Base-by-base conservation (phyloP, 2,113 vertebrate genomes). In the Sorex araneus region DNA sequence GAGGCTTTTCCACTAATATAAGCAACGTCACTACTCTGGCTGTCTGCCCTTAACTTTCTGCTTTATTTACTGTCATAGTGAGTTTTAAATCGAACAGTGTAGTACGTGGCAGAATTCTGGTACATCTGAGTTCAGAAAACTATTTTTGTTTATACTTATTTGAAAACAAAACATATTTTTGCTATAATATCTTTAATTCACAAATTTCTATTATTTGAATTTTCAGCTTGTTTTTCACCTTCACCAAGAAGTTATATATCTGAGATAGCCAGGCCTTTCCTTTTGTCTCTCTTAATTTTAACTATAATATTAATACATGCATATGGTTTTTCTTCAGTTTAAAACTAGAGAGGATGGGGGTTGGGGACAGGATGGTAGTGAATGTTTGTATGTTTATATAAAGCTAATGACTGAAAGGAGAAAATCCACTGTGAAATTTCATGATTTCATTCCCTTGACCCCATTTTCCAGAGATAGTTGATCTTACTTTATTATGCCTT, bases 111-210 rank as follows among this genome's bases (percentile, higher is more conserved):
- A 67, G 84, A 90, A 88, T 79, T 74, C 64, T 88, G 57, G 63
- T 45, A 60, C 12, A 76, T 60, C 34, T 63, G 43, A 54, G 25
- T 71, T 84, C 83, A 77, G 84, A 93, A 94, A 66, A 60, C 71
- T 71, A 32, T 85, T 93, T 92, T 92, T 70, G 82, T 89, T 76
- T 76, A 2, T 60, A 40, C n/a, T 85, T 91, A 89, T 93, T 79
- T 80, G 91, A 92, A 60, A 60, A 86, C 85, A 76, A 83, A 79
- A 71, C 91, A 66, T 90, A 86, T 92, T 94, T 79, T 91, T 94
- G 83, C 71, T 96, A 82, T 86, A 93, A 71, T 75, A 75, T 78
- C 79, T 90, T 71, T 88, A 92, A 90, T 43, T 86, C 91, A 93
- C 28, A 87, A 10, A 25, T 45, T 34, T 50, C 34, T 70, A 11